phyloP scores from a whole-genome alignment of 2,888 invertebrate species.

The Drosophila fungiperda region DNA sequence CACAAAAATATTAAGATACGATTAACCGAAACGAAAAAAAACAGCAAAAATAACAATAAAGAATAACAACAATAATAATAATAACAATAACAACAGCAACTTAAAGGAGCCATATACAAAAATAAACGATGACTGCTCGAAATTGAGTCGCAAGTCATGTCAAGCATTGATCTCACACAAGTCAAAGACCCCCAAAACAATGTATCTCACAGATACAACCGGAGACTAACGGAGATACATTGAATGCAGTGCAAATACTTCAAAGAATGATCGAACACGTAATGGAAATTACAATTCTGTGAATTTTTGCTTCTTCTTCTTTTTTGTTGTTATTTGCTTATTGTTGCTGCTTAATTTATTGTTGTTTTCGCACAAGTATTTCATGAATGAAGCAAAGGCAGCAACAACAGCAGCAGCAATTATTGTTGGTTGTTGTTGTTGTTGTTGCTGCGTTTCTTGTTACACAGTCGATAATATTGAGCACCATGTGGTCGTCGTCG shows the following conservation, averaged over 20 bases:
- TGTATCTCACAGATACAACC: slow-evolving; percentile 16
- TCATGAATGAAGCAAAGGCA: slow-evolving; percentile 64
- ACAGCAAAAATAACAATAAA: slow-evolving; percentile 6
- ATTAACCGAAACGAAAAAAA: slow-evolving; percentile 43
- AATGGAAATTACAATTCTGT: slow-evolving; percentile 56
- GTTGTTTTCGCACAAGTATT: slow-evolving; percentile 57
- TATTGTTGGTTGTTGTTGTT: slow-evolving; percentile 11
- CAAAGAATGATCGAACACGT: slow-evolving; percentile 38
- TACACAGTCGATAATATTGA: slow-evolving; percentile 68
- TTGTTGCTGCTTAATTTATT: slow-evolving; percentile 40
- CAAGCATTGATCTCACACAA: slow-evolving; percentile 31
- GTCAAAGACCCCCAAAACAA: slow-evolving; percentile 48
- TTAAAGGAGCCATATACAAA: slow-evolving; percentile 55
- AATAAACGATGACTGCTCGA: slow-evolving; percentile 69
- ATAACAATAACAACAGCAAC: slow-evolving; percentile 5
- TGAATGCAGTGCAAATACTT: slow-evolving; percentile 55
- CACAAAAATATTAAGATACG: slow-evolving; percentile 68
- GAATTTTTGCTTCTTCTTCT: slow-evolving; percentile 25
- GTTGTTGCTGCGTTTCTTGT: slow-evolving; percentile 35
- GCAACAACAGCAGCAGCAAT: slow-evolving; percentile 29
- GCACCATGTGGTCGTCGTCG: slow-evolving; percentile 33
- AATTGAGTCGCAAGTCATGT: slow-evolving; percentile 54
- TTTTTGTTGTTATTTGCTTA: slow-evolving; percentile 26
- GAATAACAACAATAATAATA: slow-evolving; percentile 14
- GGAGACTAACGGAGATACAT: neutral